Percentiles rank a stretch among this genome's conserved stretches.
Evolutionary conservation across 2,797 vertebrate genomes (phyloP).

Genomic region (Chromobotia macracanthus): DNA sequence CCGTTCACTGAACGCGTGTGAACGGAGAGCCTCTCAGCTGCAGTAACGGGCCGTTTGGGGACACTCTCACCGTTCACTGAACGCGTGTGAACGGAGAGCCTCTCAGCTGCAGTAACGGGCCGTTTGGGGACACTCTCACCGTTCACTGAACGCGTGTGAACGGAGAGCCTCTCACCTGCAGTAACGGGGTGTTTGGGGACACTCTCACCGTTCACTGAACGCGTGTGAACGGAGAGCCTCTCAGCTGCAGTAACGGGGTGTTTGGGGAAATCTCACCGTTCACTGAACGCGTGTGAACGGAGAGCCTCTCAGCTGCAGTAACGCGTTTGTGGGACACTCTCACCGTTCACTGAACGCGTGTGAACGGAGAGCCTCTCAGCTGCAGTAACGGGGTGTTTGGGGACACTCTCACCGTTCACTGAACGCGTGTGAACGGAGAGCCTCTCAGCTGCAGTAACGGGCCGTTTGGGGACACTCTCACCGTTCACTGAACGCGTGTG

Average conservation of each 20-base stretch:
- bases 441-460: constrained; percentile 84
- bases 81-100: not conserved
- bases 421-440: not conserved
- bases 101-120: constrained; percentile 85
- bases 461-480: constrained; percentile 87
- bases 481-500: constrained; percentile 58
- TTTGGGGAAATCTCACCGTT: constrained; percentile 87
- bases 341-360: constrained; percentile 66
- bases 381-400: constrained; percentile 86
- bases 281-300: not conserved
- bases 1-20: constrained; percentile 58
- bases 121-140: constrained; percentile 86
- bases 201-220: constrained; percentile 79
- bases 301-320: constrained; percentile 82
- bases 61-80: constrained; percentile 81
- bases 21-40: constrained; percentile 76
- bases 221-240: not conserved
- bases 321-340: constrained; percentile 86
- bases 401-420: constrained; percentile 82
- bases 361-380: constrained; percentile 69
- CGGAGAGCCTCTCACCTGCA: constrained; percentile 79
- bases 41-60: constrained; percentile 83
- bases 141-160: constrained; percentile 55
- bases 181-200: constrained; percentile 82
- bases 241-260: constrained; percentile 87